These are phyloP conservation scores for Nebria ingens DNA, from an alignment of 1,140 invertebrate genomes.

Conservation along the genomic window DNA sequence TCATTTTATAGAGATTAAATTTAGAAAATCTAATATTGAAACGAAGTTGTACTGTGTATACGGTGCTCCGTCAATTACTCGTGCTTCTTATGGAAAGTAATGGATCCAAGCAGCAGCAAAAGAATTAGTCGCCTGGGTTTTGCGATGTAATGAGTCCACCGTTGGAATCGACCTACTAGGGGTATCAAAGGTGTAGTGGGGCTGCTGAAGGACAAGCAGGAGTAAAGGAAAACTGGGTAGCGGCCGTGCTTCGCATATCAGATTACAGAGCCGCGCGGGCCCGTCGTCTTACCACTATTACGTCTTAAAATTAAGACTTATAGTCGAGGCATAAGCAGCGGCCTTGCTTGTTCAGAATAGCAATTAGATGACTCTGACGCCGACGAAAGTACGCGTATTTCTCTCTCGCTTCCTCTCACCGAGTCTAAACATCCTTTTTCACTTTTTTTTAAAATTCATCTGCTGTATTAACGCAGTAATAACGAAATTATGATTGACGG, in stretches of 20 bases:
- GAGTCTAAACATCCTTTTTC: too few relatives aligned
- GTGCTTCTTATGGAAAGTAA: not conserved
- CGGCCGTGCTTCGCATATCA: not conserved
- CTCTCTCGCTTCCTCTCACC: too few relatives aligned
- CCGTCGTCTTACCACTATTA: not conserved
- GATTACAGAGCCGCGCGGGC: not conserved
- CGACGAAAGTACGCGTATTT: too few relatives aligned
- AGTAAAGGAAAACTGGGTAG: not conserved
- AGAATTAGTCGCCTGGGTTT: not conserved
- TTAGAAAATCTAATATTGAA: too few relatives aligned
- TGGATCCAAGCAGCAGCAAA: not conserved
- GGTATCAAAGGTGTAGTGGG: not conserved
- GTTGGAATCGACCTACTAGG: too few relatives aligned
- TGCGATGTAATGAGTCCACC: not conserved
- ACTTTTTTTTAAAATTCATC: too few relatives aligned
- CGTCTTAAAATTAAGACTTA: constrained; percentile 8
- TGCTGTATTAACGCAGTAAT: too few relatives aligned
- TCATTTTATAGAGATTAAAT: too few relatives aligned
- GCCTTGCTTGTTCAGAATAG: not conserved
- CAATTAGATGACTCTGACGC: too few relatives aligned
- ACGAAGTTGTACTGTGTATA: too few relatives aligned
- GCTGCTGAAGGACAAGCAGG: not conserved
- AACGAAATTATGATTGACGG: too few relatives aligned
- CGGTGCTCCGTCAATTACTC: not conserved
- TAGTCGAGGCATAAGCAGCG: constrained; percentile 1